These are phyloP conservation scores for Thera britannica DNA, from an alignment of 2,888 invertebrate species.

Conservation along the genomic window DNA sequence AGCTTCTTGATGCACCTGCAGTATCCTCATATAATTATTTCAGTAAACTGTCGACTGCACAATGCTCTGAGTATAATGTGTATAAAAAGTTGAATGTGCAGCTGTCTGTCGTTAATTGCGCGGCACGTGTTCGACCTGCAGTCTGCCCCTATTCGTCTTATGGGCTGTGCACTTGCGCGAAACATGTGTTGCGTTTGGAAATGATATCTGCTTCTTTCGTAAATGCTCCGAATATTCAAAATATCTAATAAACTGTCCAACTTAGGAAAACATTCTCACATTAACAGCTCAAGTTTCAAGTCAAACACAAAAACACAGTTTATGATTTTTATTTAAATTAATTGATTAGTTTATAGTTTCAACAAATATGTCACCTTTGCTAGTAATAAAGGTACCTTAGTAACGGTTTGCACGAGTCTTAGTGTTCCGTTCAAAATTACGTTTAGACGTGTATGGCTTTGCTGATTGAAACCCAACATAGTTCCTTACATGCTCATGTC, in stretches of 20 bases:
- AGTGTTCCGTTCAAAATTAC: conserved; percentile 33
- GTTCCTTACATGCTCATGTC: conserved; percentile 7
- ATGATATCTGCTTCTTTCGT: conserved; percentile 11
- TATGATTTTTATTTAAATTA: no score
- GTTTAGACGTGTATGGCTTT: conserved; percentile 21
- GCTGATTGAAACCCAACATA: conserved; percentile 26
- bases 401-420: neutral
- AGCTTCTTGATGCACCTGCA: conserved; percentile 23
- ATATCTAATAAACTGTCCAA: neutral
- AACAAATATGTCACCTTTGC: no score
- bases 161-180: conserved; percentile 4
- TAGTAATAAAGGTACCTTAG: no score
- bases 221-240: neutral
- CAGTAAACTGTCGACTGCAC: conserved; percentile 11
- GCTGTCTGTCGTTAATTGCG: conserved; percentile 57
- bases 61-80: conserved; percentile 26
- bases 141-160: conserved; percentile 13
- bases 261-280: no score
- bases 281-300: no score
- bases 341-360: no score
- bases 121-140: conserved; percentile 53
- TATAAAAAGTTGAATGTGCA: conserved; percentile 49
- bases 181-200: conserved; percentile 6
- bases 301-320: no score
- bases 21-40: conserved; percentile 7